Evolutionary conservation across 2,797 vertebrate genomes (phyloP).

Genomic region (Phoeniculus purpureus): DNA sequence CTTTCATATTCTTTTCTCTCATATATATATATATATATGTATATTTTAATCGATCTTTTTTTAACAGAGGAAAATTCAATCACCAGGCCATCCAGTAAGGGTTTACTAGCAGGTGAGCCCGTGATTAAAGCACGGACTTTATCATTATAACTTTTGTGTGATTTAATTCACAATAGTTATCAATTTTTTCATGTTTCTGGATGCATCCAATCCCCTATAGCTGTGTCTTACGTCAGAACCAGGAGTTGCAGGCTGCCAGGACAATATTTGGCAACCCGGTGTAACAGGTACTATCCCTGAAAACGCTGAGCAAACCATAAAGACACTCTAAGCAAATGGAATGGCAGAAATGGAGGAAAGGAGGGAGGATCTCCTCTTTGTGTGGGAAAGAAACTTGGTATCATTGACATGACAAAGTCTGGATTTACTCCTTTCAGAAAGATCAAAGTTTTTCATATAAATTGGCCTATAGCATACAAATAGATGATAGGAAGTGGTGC

Average conservation of each 20-base stretch:
- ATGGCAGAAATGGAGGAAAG: background rate
- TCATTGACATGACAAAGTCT: background rate
- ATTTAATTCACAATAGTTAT: slow-evolving; percentile 19
- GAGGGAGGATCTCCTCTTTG: background rate
- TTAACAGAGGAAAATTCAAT: slow-evolving; percentile 5
- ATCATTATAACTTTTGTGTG: background rate
- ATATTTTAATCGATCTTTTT: background rate
- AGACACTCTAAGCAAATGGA: background rate
- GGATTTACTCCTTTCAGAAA: background rate
- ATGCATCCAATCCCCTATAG: background rate
- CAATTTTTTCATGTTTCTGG: background rate
- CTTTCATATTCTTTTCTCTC: background rate
- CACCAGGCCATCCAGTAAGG: background rate
- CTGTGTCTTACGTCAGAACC: background rate
- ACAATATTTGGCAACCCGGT: background rate
- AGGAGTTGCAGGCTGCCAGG: background rate
- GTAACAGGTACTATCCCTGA: background rate
- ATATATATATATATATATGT: background rate
- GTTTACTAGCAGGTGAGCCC: background rate
- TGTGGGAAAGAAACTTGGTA: background rate
- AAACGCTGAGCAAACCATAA: background rate
- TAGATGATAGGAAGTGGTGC: background rate
- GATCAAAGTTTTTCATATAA: background rate
- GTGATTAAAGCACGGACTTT: background rate
- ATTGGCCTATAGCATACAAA: background rate